These are phyloP conservation scores for Melanargia galathea DNA, from an alignment of 2,888 invertebrate genomes.

Conservation along the genomic window DNA sequence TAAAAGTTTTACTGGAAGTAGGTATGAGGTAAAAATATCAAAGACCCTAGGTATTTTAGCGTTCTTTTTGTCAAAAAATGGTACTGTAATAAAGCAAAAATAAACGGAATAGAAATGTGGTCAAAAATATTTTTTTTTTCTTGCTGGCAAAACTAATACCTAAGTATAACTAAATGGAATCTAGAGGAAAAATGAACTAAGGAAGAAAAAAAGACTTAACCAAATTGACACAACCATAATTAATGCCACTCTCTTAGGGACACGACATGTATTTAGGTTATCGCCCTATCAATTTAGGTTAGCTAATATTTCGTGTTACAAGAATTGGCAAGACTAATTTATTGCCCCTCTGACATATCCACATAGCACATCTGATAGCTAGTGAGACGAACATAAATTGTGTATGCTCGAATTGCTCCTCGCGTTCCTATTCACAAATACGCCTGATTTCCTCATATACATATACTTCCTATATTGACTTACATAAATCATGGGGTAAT, in stretches of 20 bases:
- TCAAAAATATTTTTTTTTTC: too few relatives aligned
- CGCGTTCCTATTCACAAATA: constrained; percentile 7
- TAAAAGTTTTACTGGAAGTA: too few relatives aligned
- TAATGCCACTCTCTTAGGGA: not conserved
- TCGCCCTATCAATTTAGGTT: constrained; percentile 4
- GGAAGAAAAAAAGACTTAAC: not conserved
- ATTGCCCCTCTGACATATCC: constrained; percentile 11
- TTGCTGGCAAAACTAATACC: too few relatives aligned
- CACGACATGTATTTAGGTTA: not conserved
- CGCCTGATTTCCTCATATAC: not conserved
- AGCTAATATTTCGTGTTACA: not conserved
- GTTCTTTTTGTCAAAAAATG: too few relatives aligned
- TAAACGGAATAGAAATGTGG: too few relatives aligned
- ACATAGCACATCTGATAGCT: constrained; percentile 12
- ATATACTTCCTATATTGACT: constrained; percentile 10
- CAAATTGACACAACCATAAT: not conserved
- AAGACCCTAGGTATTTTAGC: too few relatives aligned
- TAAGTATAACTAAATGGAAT: too few relatives aligned
- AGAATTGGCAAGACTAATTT: constrained; percentile 9
- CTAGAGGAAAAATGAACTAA: not conserved
- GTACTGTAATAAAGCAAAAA: too few relatives aligned
- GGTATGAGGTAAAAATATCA: too few relatives aligned
- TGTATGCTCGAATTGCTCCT: constrained; percentile 3
- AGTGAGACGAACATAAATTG: constrained; percentile 13
- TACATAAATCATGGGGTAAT: constrained; percentile 18